Evolutionary conservation across 2,888 invertebrate genomes (phyloP).

Genomic region (Drosophila sordidula): DNA sequence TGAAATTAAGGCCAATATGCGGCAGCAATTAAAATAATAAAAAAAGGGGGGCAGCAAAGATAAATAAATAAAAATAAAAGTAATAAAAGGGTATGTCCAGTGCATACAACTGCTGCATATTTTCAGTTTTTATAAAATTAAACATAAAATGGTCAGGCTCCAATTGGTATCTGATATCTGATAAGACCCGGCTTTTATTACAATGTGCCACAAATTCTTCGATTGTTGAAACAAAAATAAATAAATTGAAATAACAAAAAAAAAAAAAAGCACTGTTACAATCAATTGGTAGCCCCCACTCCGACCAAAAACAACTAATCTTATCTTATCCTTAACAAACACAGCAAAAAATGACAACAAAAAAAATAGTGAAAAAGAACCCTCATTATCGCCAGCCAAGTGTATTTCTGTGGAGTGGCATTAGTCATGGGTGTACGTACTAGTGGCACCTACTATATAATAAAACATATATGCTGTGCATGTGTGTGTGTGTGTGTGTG

Average conservation of each 20-base stretch:
- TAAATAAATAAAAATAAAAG: neutral
- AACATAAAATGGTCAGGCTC: constrained; percentile 16
- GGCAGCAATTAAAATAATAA: constrained; percentile 13
- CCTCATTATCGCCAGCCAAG: constrained; percentile 43
- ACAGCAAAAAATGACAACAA: constrained; percentile 9
- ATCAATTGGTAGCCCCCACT: constrained; percentile 17
- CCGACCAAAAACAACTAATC: constrained; percentile 45
- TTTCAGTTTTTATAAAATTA: neutral
- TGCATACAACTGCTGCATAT: neutral
- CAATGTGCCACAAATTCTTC: constrained; percentile 28
- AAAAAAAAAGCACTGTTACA: constrained; percentile 7
- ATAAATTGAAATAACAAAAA: neutral
- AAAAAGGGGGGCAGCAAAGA: neutral
- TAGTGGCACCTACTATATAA: constrained; percentile 11
- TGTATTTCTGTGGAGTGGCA: constrained; percentile 30
- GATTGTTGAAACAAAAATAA: constrained; percentile 4
- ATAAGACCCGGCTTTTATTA: constrained; percentile 28
- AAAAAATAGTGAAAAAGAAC: constrained; percentile 41
- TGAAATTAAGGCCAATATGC: constrained; percentile 44
- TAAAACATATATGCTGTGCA: neutral
- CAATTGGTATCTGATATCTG: constrained; percentile 19
- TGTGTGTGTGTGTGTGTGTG: neutral
- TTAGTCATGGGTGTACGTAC: constrained; percentile 44
- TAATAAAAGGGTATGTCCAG: constrained; percentile 2
- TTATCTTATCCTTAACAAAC: constrained; percentile 69